Evolutionary conservation across 2,888 invertebrate genomes (phyloP), one percentile per base, ranked within the genome.

Genomic region (Margaritifera margaritifera): DNA sequence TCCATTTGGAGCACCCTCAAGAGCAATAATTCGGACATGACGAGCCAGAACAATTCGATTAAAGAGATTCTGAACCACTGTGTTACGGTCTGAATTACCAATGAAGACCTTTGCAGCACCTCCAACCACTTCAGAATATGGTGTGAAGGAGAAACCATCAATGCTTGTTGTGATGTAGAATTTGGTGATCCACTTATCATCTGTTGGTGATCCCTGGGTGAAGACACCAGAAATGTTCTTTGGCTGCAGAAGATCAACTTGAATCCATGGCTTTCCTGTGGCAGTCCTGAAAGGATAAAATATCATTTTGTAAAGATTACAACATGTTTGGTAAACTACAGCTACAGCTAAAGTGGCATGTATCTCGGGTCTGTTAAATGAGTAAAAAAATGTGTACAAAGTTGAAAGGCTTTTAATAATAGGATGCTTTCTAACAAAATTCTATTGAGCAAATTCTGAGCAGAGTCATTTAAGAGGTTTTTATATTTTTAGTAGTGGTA

Each of bases 141-240:
- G 79, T 11, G 69, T 77, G 67, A 81, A 85, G 20, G 74, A 73
- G 52, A 74, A 68, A n/a, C 84, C 84, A 56, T 86, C 82, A 15
- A 74, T 69, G 62, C 84, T 84, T 67, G 81, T 82, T 51, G 78
- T 80, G 55, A 84, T 61, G 18, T 72, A 71, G 72, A 72, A 86
- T 57, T 79, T 68, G 6, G 78, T 69, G 15, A 80, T 73, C 84
- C 83, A 86, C 62, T 76, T 75, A 42, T 82, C 78, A 11, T 69
- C 62, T 18, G 74, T 66, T 3, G 81, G 79, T n/a, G 81, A 76
- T 8, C 86, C 86, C 68, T 86, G 84, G 4, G 83, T 84, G 31
- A 84, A 69, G 50, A 86, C 69, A 5, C 84, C 84, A 5, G 82
- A 78, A 50, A 86, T 71, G 19, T 74, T 61, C 66, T 77, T 72